Conservation (phyloP, 2,113 vertebrate genomes). For the Pelobates fuscus region DNA sequence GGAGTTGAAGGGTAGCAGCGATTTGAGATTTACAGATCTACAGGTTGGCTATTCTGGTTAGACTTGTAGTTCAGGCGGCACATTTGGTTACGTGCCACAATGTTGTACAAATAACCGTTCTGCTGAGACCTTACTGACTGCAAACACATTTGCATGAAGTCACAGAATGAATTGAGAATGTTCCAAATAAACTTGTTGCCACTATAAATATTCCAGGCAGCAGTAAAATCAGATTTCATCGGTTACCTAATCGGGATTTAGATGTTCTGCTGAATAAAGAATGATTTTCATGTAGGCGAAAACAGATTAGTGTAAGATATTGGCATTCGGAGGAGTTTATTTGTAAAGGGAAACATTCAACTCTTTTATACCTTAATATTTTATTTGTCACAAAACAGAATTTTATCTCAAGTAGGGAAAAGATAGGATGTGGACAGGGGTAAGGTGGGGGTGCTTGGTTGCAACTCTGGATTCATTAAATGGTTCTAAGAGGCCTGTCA, state of each 20-base stretch:
- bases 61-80: slow-evolving; percentile 10
- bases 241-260: slow-evolving; percentile 32
- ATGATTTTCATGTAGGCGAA: slow-evolving; percentile 10
- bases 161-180: slow-evolving; percentile 10
- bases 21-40: neutral
- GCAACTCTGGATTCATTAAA: no score
- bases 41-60: neutral
- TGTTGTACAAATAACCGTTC: neutral
- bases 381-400: no score
- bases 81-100: slow-evolving; percentile 25
- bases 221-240: slow-evolving; percentile 27
- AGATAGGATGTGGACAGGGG: no score
- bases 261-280: slow-evolving; percentile 14
- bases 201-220: slow-evolving; percentile 17
- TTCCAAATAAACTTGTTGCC: slow-evolving; percentile 33
- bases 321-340: slow-evolving; percentile 3
- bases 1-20: neutral
- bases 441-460: no score
- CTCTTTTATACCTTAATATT: no score
- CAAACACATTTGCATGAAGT: no score
- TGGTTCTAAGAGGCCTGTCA: no score
- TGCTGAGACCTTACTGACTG: neutral
- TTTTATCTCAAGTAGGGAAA: no score
- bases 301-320: slow-evolving; percentile 10
- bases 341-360: slow-evolving; percentile 17